Base-by-base conservation (phyloP, 1,140 invertebrate species). In the Globodera rostochiensis region DNA sequence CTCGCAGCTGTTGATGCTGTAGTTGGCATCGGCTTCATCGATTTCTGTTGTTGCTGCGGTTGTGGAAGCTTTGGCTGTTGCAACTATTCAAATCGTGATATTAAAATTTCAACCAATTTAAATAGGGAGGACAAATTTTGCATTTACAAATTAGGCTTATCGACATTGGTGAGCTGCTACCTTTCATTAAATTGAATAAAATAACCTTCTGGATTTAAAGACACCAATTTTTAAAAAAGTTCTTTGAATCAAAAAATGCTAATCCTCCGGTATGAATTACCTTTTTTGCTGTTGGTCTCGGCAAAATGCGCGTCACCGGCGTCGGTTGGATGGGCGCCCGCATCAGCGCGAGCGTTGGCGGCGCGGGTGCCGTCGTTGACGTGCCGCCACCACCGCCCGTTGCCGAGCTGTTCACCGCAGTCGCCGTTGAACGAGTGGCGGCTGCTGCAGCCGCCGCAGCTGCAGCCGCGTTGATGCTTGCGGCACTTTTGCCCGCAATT, bases 271-370 rank as follows among this genome's bases (percentile, higher is more conserved):
- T 64, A 19, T 64, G 11, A 64, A 15, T 6, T 64, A 64, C 57
- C 7, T 25, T 74, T 25, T 25, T 46, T 11, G 74, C 47, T 13
- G 74, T n/a, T 76, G 57, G 57, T 47, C 46, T 75, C 13, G 74
- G 74, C 15, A 57, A 46, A 76, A 76, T 76, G 57, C 19, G 57
- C 19, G 50, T 45, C 45, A 76, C 74, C 15, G 74, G 74, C 66
- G 13, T 57, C 7, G 74, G 74, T 9, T 76, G 74, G 15, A 64
- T 64, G 57, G 57, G 57, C 57, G 57, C 57, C 3, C 57, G 57
- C 57, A 64, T 64, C 57, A 64, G 19, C 57, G 57, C 57, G 4
- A 64, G 57, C 57, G 57, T 64, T 15, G 57, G 57, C 57, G 57
- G 57, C 19, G 57, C 15, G 57, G 15, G 57, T 6, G 57, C 57